A percentile compares a stretch with the other conserved stretches of the same genome.
phyloP scores from a whole-genome alignment of 2,797 vertebrate species.

The Champsocephalus esox region DNA sequence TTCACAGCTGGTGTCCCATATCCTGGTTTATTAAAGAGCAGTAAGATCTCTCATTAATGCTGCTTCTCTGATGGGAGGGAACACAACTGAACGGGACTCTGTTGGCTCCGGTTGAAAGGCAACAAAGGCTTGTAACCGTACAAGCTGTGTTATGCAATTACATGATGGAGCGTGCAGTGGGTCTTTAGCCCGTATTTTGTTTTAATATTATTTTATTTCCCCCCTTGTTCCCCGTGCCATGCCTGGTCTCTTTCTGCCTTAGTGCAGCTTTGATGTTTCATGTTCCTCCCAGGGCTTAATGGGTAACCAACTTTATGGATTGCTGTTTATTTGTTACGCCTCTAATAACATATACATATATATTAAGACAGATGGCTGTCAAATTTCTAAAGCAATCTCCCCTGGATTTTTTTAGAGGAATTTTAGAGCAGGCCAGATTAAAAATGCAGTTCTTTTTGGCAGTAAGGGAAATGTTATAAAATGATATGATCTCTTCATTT shows the following conservation, averaged over 20 bases:
- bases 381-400: conserved; percentile 14
- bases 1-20: conserved; percentile 73
- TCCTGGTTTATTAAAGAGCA: conserved; percentile 80
- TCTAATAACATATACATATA: too few species aligned
- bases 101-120: conserved; percentile 48
- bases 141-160: conserved; percentile 51
- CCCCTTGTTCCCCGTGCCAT: conserved; percentile 12
- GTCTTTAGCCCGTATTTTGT: conserved; percentile 25
- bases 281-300: conserved; percentile 37
- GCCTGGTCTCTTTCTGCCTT: conserved; percentile 47
- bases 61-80: conserved; percentile 59
- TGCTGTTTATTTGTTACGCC: conserved; percentile 38
- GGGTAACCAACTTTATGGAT: conserved; percentile 34
- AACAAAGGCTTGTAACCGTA: conserved; percentile 46
- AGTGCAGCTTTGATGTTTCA: conserved; percentile 63
- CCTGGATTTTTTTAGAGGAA: conserved; percentile 1
- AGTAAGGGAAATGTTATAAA: conserved; percentile 2
- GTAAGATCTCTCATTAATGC: conserved; percentile 79
- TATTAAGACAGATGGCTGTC: conserved; percentile 35
- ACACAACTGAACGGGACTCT: conserved; percentile 44
- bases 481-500: conserved; percentile 36
- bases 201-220: conserved; percentile 9
- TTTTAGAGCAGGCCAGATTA: neutral
- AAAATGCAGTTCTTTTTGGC: neutral
- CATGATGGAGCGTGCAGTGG: conserved; percentile 29